A percentile compares a stretch with the other conserved stretches of the same genome.
These are phyloP conservation scores for Drosophila percnosoma DNA, from an alignment of 2,888 invertebrate species.

Conservation along the genomic window DNA sequence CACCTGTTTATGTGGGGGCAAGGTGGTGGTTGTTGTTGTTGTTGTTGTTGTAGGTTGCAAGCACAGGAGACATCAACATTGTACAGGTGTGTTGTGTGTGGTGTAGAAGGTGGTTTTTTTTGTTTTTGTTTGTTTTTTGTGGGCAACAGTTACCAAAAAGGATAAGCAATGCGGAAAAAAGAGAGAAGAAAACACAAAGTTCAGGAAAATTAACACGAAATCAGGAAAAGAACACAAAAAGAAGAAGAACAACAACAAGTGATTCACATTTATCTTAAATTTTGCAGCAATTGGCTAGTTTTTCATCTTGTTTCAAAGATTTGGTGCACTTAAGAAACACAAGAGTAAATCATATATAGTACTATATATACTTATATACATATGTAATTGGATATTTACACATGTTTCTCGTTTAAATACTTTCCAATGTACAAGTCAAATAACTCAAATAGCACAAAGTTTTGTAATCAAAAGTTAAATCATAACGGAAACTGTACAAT, in stretches of 20 bases:
- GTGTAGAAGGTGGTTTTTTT: slow-evolving; percentile 12
- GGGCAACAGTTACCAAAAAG: slow-evolving; percentile 72
- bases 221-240: slow-evolving; percentile 47
- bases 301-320: slow-evolving; percentile 11
- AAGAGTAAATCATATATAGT: slow-evolving; percentile 39
- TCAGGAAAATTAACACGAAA: slow-evolving; percentile 64
- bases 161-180: slow-evolving; percentile 70
- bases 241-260: slow-evolving; percentile 21
- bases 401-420: slow-evolving; percentile 14
- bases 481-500: slow-evolving; percentile 42
- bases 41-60: slow-evolving; percentile 33
- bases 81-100: slow-evolving; percentile 24
- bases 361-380: slow-evolving; percentile 30
- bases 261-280: slow-evolving; percentile 36
- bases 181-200: slow-evolving; percentile 71
- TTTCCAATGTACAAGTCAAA: slow-evolving; percentile 36
- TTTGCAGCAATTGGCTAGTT: slow-evolving; percentile 24
- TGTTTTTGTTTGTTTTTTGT: slow-evolving; percentile 22
- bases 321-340: slow-evolving; percentile 48
- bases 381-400: slow-evolving; percentile 37
- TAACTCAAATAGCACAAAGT: slow-evolving; percentile 26
- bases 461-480: slow-evolving; percentile 28
- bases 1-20: slow-evolving; percentile 86
- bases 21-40: slow-evolving; percentile 15
- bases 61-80: slow-evolving; percentile 35